Evolutionary conservation across 2,797 vertebrate species (phyloP), one percentile per base, ranked within the genome.

Genomic region (Pangasius mekongensis): DNA sequence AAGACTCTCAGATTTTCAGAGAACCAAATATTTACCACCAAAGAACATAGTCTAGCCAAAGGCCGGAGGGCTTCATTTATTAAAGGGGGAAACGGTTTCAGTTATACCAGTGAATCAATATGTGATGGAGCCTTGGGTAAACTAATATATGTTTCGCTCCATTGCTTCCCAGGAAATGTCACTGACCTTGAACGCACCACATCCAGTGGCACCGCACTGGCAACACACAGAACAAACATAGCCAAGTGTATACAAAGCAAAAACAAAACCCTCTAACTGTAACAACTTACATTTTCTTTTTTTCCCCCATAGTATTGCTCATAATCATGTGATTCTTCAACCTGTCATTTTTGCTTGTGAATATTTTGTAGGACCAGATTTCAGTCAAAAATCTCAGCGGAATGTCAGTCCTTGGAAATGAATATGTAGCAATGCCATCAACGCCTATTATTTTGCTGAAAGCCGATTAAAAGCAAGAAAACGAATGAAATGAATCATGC

Each of bases 61-160:
- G 33, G 84, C 84, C 69, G 1, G 49, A 74, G 84, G 84, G 84
- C 84, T 74, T 52, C 54, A 60, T 85, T 85, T 85, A 85, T 73
- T 85, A 74, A 58, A 74, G 52, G 52, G 52, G 54, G 54, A 85
- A 85, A 85, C 24, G 14, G 69, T 74, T 85, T 85, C 84, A 85
- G 84, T 85, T 85, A 85, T 85, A 85, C 84, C 84, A 85, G 52
- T 43, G 66, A 85, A 74, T 85, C 84, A 85, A 85, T 85, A 85
- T 85, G 54, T 85, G 66, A 73, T 43, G 66, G 49, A 85, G 69
- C 84, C 84, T 24, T 74, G 84, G 84, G 84, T 85, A 85, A 71
- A 74, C 84, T 71, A 71, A 85, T 85, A 74, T 74, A 73, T 39
- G 67, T 56, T 85, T 47, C 58, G 27, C 71, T 54, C 22, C 62